Evolutionary conservation across 2,797 vertebrate genomes (phyloP), one percentile per base, ranked within the genome.

Genomic region (Neosalanx taihuensis): DNA sequence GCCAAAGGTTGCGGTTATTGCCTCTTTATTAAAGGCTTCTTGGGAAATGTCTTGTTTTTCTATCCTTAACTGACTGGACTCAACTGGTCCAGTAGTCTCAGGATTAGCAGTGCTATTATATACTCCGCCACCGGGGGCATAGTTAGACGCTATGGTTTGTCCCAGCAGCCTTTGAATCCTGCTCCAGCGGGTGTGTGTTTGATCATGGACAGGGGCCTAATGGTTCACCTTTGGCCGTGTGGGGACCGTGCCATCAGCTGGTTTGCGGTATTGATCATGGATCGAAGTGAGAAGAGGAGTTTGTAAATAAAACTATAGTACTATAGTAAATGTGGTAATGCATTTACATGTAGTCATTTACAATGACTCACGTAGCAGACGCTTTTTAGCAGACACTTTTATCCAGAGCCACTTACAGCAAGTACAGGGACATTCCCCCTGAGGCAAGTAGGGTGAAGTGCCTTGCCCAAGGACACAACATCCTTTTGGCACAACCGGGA

Each of bases 191-290:
- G 61, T 49, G 67, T 74, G 76, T 78, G 64, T 65, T 68, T 72
- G 35, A 70, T 62, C 51, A 80, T 53, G 23, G 59, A 64, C 64
- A 57, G 61, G 64, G 63, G 73, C 60, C 79, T 73, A n/a, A 57
- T 80, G 77, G 59, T 83, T 79, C 76, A 85, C 79, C 89, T 89
- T 87, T 87, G 76, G 69, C 78, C 85, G 49, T 30, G 29, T 37
- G 33, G 72, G 49, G 37, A 80, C 65, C 72, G 79, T 76, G 70
- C 41, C 72, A 81, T 84, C 77, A 75, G 76, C 70, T 84, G 70
- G 79, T 76, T 73, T 41, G 76, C 76, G 53, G 62, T 81, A 85
- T 87, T 85, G 85, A 88, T 89, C 72, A 83, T 37, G 70, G 15
- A 31, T 63, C 23, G 41, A 49, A 71, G 58, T 71, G 73, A 75